Conservation (phyloP, 2,888 invertebrate genomes). For the Diadegma fenestrale region DNA sequence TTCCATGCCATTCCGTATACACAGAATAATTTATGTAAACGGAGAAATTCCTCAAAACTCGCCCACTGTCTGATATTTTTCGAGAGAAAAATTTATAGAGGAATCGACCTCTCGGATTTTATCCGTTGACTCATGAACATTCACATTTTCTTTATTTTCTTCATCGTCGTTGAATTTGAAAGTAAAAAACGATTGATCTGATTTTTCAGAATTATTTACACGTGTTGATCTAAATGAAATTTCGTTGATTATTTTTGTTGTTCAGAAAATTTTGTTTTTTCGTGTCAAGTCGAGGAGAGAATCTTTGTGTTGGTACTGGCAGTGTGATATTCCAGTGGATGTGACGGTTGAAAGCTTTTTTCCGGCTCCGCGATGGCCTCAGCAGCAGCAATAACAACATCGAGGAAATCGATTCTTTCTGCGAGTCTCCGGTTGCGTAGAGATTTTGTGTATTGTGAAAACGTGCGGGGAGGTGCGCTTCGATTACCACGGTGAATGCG, state of each 20-base stretch:
- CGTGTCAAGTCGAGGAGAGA: not conserved
- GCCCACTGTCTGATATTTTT: not conserved
- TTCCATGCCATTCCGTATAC: not conserved
- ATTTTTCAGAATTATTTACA: too few species aligned
- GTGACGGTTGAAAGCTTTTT: slow-evolving; percentile 44
- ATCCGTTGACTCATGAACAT: too few species aligned
- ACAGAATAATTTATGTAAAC: not conserved
- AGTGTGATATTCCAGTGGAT: not conserved
- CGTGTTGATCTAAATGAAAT: too few species aligned
- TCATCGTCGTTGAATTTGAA: too few species aligned
- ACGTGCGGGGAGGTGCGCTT: slow-evolving; percentile 49
- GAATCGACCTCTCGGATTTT: not conserved
- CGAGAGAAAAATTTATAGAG: too few species aligned
- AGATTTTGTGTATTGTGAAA: slow-evolving; percentile 45
- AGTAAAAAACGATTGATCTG: too few species aligned
- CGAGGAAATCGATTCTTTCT: slow-evolving; percentile 62
- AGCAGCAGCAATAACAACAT: slow-evolving; percentile 28
- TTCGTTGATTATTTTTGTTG: too few species aligned
- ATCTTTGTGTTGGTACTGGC: not conserved
- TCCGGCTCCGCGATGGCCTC: slow-evolving; percentile 8
- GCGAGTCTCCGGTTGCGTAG: slow-evolving; percentile 44
- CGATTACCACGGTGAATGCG: slow-evolving; percentile 57
- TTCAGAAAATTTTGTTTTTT: too few species aligned
- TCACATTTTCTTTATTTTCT: too few species aligned
- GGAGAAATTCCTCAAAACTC: not conserved